phyloP scores from a whole-genome alignment of 2,888 invertebrate genomes.

The Timandra comae region DNA sequence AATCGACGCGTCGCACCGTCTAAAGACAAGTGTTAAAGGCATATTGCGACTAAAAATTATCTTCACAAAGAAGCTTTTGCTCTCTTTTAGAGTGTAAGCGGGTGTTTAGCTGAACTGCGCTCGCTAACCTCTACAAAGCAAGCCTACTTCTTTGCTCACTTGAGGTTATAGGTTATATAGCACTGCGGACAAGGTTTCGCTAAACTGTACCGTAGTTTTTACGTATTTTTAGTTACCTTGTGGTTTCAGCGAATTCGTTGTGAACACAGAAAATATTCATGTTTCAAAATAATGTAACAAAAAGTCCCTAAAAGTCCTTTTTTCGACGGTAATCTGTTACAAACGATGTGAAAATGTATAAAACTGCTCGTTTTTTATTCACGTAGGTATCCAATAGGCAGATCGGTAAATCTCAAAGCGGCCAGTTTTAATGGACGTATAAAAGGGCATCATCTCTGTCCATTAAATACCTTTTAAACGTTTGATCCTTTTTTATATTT shows the following conservation, averaged over 20 bases:
- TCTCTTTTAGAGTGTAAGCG: constrained; percentile 46
- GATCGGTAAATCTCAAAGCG: constrained; percentile 67
- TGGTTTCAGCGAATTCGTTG: background rate
- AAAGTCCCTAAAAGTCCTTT: constrained; percentile 15
- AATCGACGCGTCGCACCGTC: constrained; percentile 53
- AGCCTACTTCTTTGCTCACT: constrained; percentile 10
- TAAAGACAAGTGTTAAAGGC: constrained; percentile 68
- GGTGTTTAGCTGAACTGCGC: constrained; percentile 20
- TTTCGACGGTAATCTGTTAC: constrained; percentile 42
- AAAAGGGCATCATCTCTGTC: constrained; percentile 71
- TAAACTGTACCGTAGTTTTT: constrained; percentile 3
- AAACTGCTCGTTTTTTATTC: constrained; percentile 53
- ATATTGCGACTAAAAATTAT: constrained; percentile 52
- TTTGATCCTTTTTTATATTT: constrained; percentile 76
- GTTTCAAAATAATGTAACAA: constrained; percentile 14
- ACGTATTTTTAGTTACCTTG: constrained; percentile 1
- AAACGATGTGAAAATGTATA: constrained; percentile 58
- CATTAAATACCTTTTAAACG: constrained; percentile 76
- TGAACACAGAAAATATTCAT: background rate
- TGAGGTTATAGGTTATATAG: background rate
- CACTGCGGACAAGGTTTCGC: background rate
- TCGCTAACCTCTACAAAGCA: constrained; percentile 15
- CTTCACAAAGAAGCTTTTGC: constrained; percentile 45
- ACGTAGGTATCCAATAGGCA: constrained; percentile 48
- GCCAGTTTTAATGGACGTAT: constrained; percentile 68